These are phyloP conservation scores for Alexandromys fortis DNA, from an alignment of 2,113 vertebrate genomes.

Conservation along the genomic window DNA sequence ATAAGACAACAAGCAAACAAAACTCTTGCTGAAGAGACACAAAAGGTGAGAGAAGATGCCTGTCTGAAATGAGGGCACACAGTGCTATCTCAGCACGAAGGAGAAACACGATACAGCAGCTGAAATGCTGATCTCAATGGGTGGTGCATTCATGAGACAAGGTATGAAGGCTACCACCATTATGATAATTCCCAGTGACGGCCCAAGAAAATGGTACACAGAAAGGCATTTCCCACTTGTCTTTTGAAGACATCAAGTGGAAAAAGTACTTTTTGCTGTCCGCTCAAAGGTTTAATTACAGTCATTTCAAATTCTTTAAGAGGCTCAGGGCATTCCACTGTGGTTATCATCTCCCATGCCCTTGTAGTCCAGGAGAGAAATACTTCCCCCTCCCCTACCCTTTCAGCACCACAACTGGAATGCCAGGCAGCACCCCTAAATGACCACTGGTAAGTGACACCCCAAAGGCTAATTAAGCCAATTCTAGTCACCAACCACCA, in stretches of 20 bases:
- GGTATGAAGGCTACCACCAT: background rate
- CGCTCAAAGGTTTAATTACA: background rate
- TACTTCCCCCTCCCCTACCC: background rate
- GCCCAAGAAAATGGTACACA: background rate
- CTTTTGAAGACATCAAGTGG: constrained; percentile 1
- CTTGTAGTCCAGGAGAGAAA: background rate
- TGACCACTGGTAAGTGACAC: constrained; percentile 48
- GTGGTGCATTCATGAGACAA: background rate
- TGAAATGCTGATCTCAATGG: background rate
- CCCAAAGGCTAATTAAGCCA: constrained; percentile 57
- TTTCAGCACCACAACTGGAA: constrained; percentile 44
- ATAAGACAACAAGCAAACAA: background rate
- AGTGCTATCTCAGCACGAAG: background rate
- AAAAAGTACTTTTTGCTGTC: constrained; percentile 1
- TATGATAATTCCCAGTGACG: background rate
- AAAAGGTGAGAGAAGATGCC: background rate
- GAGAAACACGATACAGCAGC: background rate
- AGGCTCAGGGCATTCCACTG: background rate
- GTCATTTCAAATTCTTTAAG: constrained; percentile 24
- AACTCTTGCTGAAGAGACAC: background rate
- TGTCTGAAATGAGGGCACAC: background rate
- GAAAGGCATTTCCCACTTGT: background rate
- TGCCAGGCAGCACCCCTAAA: constrained; percentile 58
- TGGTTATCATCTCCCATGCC: background rate
- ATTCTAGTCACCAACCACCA: constrained; percentile 37